Evolutionary conservation across 2,113 vertebrate species (phyloP), one percentile per base, ranked within the genome.

Genomic region (Asarcornis scutulata): DNA sequence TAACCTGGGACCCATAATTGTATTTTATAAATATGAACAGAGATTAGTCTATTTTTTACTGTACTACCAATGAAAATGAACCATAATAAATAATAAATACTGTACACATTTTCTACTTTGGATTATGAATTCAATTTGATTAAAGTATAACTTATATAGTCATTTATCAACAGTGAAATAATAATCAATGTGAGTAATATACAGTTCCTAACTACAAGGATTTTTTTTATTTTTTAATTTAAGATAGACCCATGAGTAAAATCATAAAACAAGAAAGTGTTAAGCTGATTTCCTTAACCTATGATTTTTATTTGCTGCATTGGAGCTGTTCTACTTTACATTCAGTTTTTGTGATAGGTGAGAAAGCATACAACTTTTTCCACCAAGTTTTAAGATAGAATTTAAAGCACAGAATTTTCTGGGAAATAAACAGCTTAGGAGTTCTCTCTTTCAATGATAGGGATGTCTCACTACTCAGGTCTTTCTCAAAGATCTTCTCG

Each of bases 41-140:
- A 95, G 7, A 90, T 92, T 80, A 72, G 23, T 82, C 46, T 73
- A 7, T 26, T 52, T 86, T 68, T 89, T 53, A 69, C 22, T 75
- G 6, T 48, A 50, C 32, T 31, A n/a, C 56, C 67, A 75, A 40
- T 55, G 55, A 86, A 85, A 92, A 94, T 52, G 42, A 87, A 52
- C 10, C 17, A 27, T 59, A 11, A 20, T 74, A 91, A 96, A 84
- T 77, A 93, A 84, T 67, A 93, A 94, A 93, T 56, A 78, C 5
- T 83, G 80, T 46, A 66, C n/a, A 85, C 26, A 48, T 6, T 79
- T 88, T 89, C 83, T 64, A 68, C 4, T 69, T 82, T 29, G 36
- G 36, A 76, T 87, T 90, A 88, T 56, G 29, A 89, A 88, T 73
- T 62, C 7, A 17, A 92, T 92, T 93, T 91, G 12, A 92, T 91